Evolutionary conservation across 1,140 invertebrate species (phyloP).

Genomic region (Drosophila navojoa): DNA sequence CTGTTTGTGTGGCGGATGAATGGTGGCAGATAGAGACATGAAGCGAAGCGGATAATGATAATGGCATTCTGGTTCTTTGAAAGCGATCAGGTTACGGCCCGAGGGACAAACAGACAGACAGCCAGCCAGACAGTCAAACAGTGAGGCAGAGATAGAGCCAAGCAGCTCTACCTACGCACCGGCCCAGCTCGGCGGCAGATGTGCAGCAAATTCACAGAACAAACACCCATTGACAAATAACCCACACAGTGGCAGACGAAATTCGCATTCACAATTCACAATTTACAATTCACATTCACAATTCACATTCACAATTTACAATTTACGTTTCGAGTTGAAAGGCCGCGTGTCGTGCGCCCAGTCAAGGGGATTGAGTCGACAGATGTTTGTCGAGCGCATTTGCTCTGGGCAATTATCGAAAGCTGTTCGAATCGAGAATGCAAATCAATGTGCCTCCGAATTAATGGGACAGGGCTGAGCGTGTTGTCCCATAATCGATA

Average conservation of each 20-base stretch:
- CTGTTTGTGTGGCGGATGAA: slow-evolving; percentile 33
- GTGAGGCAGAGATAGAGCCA: slow-evolving; percentile 5
- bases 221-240: slow-evolving; percentile 5
- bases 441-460: slow-evolving; percentile 16
- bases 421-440: slow-evolving; percentile 39
- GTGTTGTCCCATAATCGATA: slow-evolving; percentile 15
- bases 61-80: slow-evolving; percentile 74
- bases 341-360: slow-evolving; percentile 36
- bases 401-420: slow-evolving; percentile 28
- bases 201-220: slow-evolving; percentile 28
- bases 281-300: slow-evolving; percentile 24
- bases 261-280: not conserved
- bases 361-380: slow-evolving; percentile 29
- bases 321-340: slow-evolving; percentile 39
- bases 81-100: slow-evolving; percentile 69
- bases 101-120: slow-evolving; percentile 37
- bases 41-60: slow-evolving; percentile 77
- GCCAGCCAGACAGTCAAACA: slow-evolving; percentile 33
- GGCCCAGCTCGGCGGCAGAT: slow-evolving; percentile 1
- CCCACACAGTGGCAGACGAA: slow-evolving; percentile 34
- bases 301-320: slow-evolving; percentile 27
- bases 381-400: slow-evolving; percentile 23
- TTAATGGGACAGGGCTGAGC: not conserved
- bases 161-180: slow-evolving; percentile 61
- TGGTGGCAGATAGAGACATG: slow-evolving; percentile 73